Evolutionary conservation across 2,113 vertebrate species (phyloP).

Genomic region (Ramphastos sulfuratus): DNA sequence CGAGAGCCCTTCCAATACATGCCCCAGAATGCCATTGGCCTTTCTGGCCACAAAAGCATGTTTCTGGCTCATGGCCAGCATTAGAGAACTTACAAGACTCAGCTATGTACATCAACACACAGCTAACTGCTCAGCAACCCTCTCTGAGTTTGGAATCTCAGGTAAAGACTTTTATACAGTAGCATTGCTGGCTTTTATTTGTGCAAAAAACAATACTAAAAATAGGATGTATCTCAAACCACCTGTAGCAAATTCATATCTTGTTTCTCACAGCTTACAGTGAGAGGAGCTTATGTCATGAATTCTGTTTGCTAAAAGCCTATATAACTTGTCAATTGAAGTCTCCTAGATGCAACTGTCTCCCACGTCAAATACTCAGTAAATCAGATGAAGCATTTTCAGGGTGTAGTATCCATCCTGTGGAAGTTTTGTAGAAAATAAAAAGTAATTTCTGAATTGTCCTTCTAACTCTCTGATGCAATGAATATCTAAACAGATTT

Average conservation of each 20-base stretch:
- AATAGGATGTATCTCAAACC: background rate
- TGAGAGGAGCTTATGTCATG: background rate
- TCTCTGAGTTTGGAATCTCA: background rate
- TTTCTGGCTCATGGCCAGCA: too few relatives aligned
- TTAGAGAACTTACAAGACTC: background rate
- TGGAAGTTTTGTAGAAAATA: conserved; percentile 13
- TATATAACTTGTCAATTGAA: background rate
- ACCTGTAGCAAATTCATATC: background rate
- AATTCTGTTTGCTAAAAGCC: background rate
- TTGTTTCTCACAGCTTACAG: background rate
- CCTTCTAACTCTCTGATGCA: conserved; percentile 4
- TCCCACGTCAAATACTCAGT: background rate
- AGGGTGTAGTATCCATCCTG: background rate
- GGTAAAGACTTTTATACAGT: background rate
- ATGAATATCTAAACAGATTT: background rate
- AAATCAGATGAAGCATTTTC: background rate
- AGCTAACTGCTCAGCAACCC: background rate
- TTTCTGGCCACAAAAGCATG: too few relatives aligned
- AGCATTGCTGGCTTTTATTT: background rate
- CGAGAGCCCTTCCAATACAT: too few relatives aligned
- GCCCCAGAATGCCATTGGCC: too few relatives aligned
- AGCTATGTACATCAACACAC: background rate
- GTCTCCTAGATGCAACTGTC: background rate
- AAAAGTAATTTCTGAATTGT: conserved; percentile 23
- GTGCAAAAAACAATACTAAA: background rate